These are phyloP conservation scores for Chironomus tentans DNA, from an alignment of 2,888 invertebrate genomes.

Conservation along the genomic window DNA sequence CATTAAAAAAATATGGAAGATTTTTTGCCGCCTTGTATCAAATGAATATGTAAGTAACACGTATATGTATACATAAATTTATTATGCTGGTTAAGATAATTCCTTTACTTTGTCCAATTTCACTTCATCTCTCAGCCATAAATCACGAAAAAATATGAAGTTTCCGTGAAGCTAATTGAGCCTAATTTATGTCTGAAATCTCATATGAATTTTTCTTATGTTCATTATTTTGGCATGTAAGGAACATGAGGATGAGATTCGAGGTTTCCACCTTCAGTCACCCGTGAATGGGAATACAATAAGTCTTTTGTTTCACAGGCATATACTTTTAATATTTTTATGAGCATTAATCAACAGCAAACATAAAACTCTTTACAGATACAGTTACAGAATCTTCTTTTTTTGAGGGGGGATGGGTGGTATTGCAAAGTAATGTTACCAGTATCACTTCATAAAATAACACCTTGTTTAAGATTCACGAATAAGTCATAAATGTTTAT, in stretches of 20 bases:
- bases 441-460: background rate
- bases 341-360: background rate
- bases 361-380: background rate
- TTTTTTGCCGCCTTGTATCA: no score
- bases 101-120: no score
- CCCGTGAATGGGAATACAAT: no score
- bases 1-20: no score
- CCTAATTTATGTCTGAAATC: background rate
- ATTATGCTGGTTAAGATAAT: no score
- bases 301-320: no score
- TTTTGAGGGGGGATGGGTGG: background rate
- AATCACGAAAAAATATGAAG: background rate
- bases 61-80: no score
- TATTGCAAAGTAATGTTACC: background rate
- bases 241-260: background rate
- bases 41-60: no score
- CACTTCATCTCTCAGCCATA: background rate
- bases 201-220: background rate
- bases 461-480: background rate
- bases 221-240: no score
- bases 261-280: background rate
- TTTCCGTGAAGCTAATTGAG: background rate
- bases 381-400: background rate
- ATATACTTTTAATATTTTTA: no score
- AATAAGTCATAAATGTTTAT: slow-evolving; percentile 4